Evolutionary conservation across 2,113 vertebrate genomes (phyloP), one percentile per base, ranked within the genome.

Genomic region (Opisthocomus hoazin): DNA sequence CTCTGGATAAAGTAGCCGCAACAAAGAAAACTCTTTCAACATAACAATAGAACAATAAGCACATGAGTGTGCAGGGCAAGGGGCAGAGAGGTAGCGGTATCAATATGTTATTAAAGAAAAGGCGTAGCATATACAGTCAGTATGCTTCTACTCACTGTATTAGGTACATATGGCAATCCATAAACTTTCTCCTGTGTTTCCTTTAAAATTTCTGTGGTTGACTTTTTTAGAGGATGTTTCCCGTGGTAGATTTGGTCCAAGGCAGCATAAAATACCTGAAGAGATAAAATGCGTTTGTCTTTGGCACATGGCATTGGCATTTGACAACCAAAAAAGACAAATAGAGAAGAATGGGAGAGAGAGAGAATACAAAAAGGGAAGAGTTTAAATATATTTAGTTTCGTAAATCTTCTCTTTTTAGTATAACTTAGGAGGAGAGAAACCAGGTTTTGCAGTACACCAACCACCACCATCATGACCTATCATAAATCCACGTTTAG

Each of bases 161-260:
- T 98, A 56, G 98, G 97, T 32, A 98, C 97, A 5, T 99, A 99
- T 5, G 99, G 99, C 80, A 99, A 94, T 56, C 99, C 98, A 23
- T 99, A 99, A 97, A 99, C 98, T 57, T 98, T 98, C 91, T 99
- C 98, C 95, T 99, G 99, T 23, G 98, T 98, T 90, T 99, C 99
- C 93, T 98, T 98, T 91, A 99, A 98, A 97, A 99, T 98, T 54
- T 99, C 99, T n/a, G 99, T 99, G 80, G 99, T 99, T 70, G 99
- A 99, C 46, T 87, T 96, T 87, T 96, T 98, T 70, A 98, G 88
- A 43, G 99, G 99, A 63, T 99, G 99, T 93, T 98, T 96, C 58
- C 99, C 96, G 20, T 99, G 99, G 97, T 99, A 99, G 90, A 99
- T 98, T 95, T 99, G 99, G 97, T 99, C 99, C 98, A 99, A 97